Base-by-base conservation (phyloP, 2,113 vertebrate genomes). In the Macquaria ambigua region DNA sequence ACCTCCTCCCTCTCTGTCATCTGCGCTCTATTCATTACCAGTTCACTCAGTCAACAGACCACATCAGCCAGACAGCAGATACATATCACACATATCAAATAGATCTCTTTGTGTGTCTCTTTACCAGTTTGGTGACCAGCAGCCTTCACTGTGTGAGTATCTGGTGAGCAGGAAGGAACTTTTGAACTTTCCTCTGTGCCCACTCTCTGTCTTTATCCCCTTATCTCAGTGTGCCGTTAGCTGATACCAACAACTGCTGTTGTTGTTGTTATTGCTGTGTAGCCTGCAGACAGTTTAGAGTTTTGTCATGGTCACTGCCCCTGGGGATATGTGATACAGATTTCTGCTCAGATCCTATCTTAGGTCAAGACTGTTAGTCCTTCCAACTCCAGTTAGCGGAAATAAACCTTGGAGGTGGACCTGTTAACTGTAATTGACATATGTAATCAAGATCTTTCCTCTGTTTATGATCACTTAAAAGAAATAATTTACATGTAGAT, bases 41-140 rank as follows among this genome's bases (percentile, higher is more conserved):
- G 53, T 81, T 85, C 82, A 79, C 79, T 84, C 73, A 71, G 64
- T 84, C 80, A 86, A 37, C 77, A 55, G 53, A 81, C 67, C 79
- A 82, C 81, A 74, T 75, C 82, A 79, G 28, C 68, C 74, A 64
- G 74, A 81, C 81, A 85, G 72, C 76, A 90, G 84, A 87, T 87
- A 83, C 69, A 80, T 75, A 89, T 82, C 72, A 77, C 81, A 71
- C 81, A 70, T 84, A 82, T 88, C 85, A 82, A 63, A 81, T 81
- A 72, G 61, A 89, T 84, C 66, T 71, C 76, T 82, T 62, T 73
- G 39, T 84, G 62, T 56, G 15, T 70, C 53, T 75, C 68, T 82
- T 73, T 79, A 66, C 83, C 58, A 77, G 71, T 78, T 82, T 58
- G 31, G 34, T 77, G 67, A 89, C 68, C 55, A 73, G 21, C 62